Evolutionary conservation across 2,113 vertebrate species (phyloP).

Genomic region (Tamias sibiricus): DNA sequence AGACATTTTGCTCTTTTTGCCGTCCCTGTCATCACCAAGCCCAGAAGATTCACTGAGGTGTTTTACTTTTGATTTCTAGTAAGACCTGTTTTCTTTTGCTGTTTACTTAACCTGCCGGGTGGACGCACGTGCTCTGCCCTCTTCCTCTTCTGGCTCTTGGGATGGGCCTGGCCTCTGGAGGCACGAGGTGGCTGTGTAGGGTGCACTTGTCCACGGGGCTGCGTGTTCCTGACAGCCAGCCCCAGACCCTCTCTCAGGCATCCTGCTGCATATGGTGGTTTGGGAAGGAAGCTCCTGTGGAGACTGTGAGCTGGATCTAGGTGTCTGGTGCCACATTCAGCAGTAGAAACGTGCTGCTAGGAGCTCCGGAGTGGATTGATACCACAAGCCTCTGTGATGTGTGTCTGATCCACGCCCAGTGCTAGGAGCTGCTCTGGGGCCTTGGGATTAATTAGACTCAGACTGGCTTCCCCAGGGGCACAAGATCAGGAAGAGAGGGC

Average conservation of each 20-base stretch:
- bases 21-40: not conserved
- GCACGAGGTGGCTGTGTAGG: not conserved
- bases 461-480: not conserved
- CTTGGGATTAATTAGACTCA: not conserved
- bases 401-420: not conserved
- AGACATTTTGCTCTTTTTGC: not conserved
- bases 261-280: not conserved
- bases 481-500: not conserved
- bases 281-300: not conserved
- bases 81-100: not conserved
- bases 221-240: not conserved
- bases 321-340: not conserved
- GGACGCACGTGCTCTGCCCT: not conserved
- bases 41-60: not conserved
- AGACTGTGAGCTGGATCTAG: not conserved
- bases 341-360: not conserved
- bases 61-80: not conserved
- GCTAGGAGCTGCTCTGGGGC: accelerated
- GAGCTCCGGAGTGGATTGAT: not conserved
- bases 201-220: not conserved
- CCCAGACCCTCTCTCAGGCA: too few species aligned
- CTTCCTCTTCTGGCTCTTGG: not conserved
- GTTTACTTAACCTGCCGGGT: not conserved
- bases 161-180: not conserved
- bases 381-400: not conserved